Base-by-base conservation (phyloP, 2,888 invertebrate genomes). In the Sphaerophoria taeniata region DNA sequence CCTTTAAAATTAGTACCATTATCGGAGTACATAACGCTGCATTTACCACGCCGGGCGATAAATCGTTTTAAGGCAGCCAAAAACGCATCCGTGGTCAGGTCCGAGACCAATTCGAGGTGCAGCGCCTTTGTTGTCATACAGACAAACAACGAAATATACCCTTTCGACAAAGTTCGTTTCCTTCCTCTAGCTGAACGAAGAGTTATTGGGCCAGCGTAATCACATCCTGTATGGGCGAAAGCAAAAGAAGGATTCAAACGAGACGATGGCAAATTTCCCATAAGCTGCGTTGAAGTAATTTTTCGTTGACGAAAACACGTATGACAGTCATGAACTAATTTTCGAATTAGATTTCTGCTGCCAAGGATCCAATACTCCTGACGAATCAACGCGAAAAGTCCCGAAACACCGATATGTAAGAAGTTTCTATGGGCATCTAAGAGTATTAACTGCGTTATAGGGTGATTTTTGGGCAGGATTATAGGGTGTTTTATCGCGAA, bases 261-360 rank as follows among this genome's bases (percentile, higher is more conserved):
- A 39, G 53, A 49, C 6, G 67, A 34, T 51, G 36, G 55, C 34
- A 70, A 70, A 47, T 72, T 72, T 39, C 65, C 56, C 71, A 78
- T 71, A 36, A 77, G 63, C 34, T 77, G 76, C 12, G 61, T 63
- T 9, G 63, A 72, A 5, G 71, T 78, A 65, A 39, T 14, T 31
- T 70, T 45, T 11, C 63, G 47, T 31, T 63, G 70, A 36, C 63
- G 70, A 56, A 77, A 77, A 49, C 63, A 76, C 53, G 51, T 69
- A 34, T 60, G 34, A 34, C 76, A 61, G n/a, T 60, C 61, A 47
- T 76, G 69, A 51, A 60, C 60, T 36, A 69, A n/a, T 60, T 75
- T 75, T 14, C 60, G 53, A 60, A 77, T 70, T 6, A 77, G 55
- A 45, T 77, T 71, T 39, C 63, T 63, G 49, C 45, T 49, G n/a